A percentile compares a stretch with the other conserved stretches of the same genome.
Evolutionary conservation across 2,888 invertebrate species (phyloP).

Genomic region (Latrodectus hesperus): DNA sequence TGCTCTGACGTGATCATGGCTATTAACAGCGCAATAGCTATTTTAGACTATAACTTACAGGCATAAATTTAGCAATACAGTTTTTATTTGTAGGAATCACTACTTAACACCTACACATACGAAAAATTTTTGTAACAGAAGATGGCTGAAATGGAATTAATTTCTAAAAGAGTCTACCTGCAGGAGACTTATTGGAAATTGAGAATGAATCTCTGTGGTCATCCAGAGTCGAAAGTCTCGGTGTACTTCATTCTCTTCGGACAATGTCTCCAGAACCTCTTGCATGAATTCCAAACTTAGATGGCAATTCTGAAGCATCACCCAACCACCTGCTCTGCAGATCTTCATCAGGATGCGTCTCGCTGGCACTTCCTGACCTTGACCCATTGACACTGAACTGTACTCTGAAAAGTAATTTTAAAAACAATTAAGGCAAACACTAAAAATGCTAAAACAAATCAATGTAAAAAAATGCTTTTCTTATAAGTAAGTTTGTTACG

Average conservation of each 20-base stretch:
- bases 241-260: constrained; percentile 88
- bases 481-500: no score
- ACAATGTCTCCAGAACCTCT: constrained; percentile 91
- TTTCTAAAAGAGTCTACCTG: constrained; percentile 74
- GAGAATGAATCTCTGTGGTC: constrained; percentile 93
- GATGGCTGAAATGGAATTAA: background rate
- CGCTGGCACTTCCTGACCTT: constrained; percentile 94
- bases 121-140: no score
- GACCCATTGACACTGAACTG: constrained; percentile 96
- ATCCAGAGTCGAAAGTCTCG: constrained; percentile 92
- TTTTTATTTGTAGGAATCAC: no score
- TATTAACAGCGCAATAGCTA: no score
- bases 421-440: background rate
- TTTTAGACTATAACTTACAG: no score
- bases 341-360: constrained; percentile 87
- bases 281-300: constrained; percentile 94
- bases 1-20: no score
- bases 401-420: constrained; percentile 72
- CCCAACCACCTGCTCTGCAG: constrained; percentile 90
- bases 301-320: constrained; percentile 95
- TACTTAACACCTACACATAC: no score
- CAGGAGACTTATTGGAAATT: constrained; percentile 90
- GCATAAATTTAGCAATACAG: no score
- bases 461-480: no score
- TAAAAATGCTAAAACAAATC: no score